Evolutionary conservation across 2,797 vertebrate species (phyloP), one percentile per base, ranked within the genome.

Genomic region (Cercopithecus diana): DNA sequence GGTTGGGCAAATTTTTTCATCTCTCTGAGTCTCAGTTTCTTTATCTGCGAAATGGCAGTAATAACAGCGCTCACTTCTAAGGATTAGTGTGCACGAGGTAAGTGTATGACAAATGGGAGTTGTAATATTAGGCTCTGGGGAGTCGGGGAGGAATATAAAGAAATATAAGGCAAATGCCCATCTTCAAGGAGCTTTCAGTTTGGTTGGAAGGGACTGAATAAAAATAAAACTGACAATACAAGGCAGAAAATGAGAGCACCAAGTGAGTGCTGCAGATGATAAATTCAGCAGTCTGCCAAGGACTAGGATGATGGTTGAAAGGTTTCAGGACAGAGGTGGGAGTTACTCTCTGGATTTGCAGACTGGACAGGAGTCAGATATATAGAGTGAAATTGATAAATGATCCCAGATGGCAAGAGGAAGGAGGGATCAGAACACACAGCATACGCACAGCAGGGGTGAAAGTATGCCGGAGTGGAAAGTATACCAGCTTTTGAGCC

Each of bases 1-100:
- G n/a, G 26, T 87, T 94, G 41, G n/a, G 39, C 43, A 86, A 67
- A 11, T 81, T 95, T 95, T 45, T 81, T 84, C 43, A 80, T 93
- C 57, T 90, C 12, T 80, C 33, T 50, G 41, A 92, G n/a, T 43
- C 73, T 82, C 22, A 45, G 20, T 92, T 90, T 96, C 58, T 90
- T 90, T 57, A 83, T 92, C 86, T 96, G 77, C 36, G 87, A 89
- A 95, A 81, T 92, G 80, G 39, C 70, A 48, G 48, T 52, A 91
- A 61, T 45, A 81, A 88, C 4, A 81, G 7, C 45, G 20, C 87
- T 30, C 84, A 8, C 10, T 86, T 80, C 28, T 82, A 39, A 88
- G 57, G 70, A 36, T 50, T 87, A 26, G 85, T 90, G 75, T 73
- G 26, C 9, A 33, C 64, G 28, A 88, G 15, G 26, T 84, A 58